These are phyloP conservation scores for Elmis aenea DNA, from an alignment of 2,888 invertebrate genomes.

Conservation along the genomic window DNA sequence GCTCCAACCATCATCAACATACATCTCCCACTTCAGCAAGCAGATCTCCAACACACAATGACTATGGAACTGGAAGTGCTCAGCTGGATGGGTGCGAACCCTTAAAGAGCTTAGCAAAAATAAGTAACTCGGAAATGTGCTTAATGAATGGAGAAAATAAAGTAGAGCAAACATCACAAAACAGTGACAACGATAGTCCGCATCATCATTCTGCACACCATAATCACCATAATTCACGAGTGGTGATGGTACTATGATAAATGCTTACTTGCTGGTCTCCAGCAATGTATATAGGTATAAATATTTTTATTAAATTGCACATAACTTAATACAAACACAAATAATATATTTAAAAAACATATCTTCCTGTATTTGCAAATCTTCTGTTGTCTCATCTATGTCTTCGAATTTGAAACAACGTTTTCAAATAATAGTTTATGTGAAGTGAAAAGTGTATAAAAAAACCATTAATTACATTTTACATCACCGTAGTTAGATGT, in stretches of 20 bases:
- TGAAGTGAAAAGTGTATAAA: constrained; percentile 1
- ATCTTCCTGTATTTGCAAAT: constrained; percentile 37
- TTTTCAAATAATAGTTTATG: background rate
- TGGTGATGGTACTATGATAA: constrained; percentile 50
- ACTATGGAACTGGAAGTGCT: constrained; percentile 23
- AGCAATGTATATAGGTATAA: constrained; percentile 33
- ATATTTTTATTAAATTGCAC: constrained; percentile 35
- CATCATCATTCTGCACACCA: constrained; percentile 40
- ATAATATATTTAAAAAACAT: constrained; percentile 32
- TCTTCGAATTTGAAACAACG: constrained; percentile 33
- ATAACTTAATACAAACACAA: constrained; percentile 29
- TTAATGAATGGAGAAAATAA: constrained; percentile 42
- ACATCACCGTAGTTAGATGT: background rate
- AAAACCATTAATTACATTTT: background rate
- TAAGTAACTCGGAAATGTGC: constrained; percentile 41
- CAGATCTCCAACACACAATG: constrained; percentile 32
- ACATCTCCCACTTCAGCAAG: constrained; percentile 31
- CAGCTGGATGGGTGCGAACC: constrained; percentile 36
- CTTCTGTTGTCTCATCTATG: constrained; percentile 37
- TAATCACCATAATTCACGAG: constrained; percentile 45
- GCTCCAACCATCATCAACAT: constrained; percentile 45
- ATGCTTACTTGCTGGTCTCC: constrained; percentile 21
- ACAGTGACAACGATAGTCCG: constrained; percentile 40
- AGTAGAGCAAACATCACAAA: constrained; percentile 32
- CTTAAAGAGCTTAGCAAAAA: constrained; percentile 39